Evolutionary conservation across 2,113 vertebrate species (phyloP), one percentile per base, ranked within the genome.

Genomic region (Cololabis saira): DNA sequence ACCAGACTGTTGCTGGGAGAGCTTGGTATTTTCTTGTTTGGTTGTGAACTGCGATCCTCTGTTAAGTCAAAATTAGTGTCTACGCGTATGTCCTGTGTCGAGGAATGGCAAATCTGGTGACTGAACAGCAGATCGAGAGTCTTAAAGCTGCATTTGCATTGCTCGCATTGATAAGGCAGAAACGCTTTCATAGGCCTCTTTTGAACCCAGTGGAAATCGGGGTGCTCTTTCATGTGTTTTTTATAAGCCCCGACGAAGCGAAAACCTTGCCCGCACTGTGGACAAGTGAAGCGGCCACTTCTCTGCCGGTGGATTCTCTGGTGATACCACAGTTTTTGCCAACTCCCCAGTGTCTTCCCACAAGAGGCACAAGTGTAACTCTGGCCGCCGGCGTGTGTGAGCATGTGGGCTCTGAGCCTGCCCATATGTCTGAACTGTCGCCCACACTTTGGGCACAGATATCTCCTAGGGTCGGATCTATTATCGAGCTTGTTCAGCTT

Each of bases 401-500:
- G 87, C 92, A 93, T 93, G 85, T 94, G 93, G 22, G 92, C 91
- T 30, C 92, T 69, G 21, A 94, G 88, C 17, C 93, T 48, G 47
- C 91, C 91, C 63, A 93, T 87, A 52, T 94, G 93, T 12, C 90
- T 72, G 71, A 93, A 93, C 33, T 91, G 75, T 0, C 93, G 82
- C 18, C 93, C 92, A 14, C 92, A 94, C 53, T 53, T 80, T 0
- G 92, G 92, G 60, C 93, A 94, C 6, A 90, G 78, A 67, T 93
- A 93, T 43, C 78, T 92, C 79, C 92, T 86, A 27, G 92, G 93
- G 70, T 94, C 92, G 0, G 90, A 89, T 47, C 90, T 83, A 47
- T 72, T 87, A 3, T 91, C 89, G 0, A 90, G 47, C 30, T 74
- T 76, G 80, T 92, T 93, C 8, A 93, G 78, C 61, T 79, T 87